These are phyloP conservation scores for Arrhopalites spinosus DNA, from an alignment of 2,888 invertebrate species.

Conservation along the genomic window DNA sequence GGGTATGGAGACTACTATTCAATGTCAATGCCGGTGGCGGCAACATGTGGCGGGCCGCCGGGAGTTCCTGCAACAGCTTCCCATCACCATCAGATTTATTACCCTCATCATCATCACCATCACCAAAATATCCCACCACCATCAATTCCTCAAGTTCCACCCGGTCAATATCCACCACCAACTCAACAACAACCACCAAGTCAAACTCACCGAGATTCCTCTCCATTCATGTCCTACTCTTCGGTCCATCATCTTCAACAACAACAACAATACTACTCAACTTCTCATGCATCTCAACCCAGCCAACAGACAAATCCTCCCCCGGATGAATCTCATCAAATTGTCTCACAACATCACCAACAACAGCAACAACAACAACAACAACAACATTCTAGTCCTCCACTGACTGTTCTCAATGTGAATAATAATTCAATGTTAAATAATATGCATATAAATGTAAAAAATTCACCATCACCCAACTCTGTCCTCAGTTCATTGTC, in stretches of 20 bases:
- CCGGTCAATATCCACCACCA: conserved; percentile 25
- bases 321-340: conserved; percentile 35
- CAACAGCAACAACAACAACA: conserved; percentile 49
- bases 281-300: conserved; percentile 38
- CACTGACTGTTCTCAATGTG: conserved; percentile 44
- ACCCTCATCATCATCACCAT: conserved; percentile 37
- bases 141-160: conserved; percentile 44
- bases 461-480: conserved; percentile 29
- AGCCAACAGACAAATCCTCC: conserved; percentile 57
- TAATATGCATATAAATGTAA: conserved; percentile 8
- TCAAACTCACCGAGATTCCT: conserved; percentile 36
- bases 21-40: conserved; percentile 34
- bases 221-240: conserved; percentile 28
- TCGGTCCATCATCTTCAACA: conserved; percentile 24
- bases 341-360: conserved; percentile 38
- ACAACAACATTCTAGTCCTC: conserved; percentile 53
- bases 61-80: conserved; percentile 22
- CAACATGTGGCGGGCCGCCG: conserved; percentile 33
- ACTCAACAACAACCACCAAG: conserved; percentile 34
- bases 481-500: conserved; percentile 37
- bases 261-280: conserved; percentile 39
- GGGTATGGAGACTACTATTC: conserved; percentile 54
- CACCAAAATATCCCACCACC: conserved; percentile 66
- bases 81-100: conserved; percentile 32
- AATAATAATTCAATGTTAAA: conserved; percentile 26